Evolutionary conservation across 2,113 vertebrate species (phyloP).

Genomic region (Shinisaurus crocodilurus): DNA sequence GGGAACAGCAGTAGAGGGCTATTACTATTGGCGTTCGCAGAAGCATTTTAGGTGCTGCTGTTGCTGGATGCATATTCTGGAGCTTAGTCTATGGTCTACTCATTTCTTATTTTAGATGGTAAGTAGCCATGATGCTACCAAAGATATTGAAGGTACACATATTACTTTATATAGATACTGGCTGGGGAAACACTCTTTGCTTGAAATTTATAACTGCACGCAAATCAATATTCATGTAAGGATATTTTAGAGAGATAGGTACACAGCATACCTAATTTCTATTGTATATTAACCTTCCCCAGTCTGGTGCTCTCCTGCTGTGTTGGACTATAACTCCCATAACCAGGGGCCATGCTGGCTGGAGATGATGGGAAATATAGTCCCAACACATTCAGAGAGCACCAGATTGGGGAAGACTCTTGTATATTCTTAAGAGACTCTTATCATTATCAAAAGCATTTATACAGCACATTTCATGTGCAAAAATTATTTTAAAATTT

Average conservation of each 20-base stretch:
- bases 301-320: no score
- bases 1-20: no score
- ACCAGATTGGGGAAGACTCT: no score
- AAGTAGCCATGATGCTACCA: not conserved
- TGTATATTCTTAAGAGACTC: not conserved
- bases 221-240: not conserved
- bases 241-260: not conserved
- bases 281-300: not conserved
- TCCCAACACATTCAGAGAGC: no score
- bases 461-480: not conserved
- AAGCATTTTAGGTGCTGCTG: conserved; percentile 24
- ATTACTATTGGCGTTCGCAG: no score
- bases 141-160: not conserved
- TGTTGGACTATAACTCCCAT: no score
- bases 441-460: no score
- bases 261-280: not conserved
- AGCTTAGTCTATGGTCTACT: not conserved
- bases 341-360: no score
- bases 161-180: not conserved
- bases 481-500: no score
- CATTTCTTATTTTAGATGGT: not conserved
- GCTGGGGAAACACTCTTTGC: not conserved
- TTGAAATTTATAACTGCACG: not conserved
- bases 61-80: conserved; percentile 15
- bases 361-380: no score